phyloP scores from a whole-genome alignment of 2,113 vertebrate genomes.

The Myiagra hebetior region DNA sequence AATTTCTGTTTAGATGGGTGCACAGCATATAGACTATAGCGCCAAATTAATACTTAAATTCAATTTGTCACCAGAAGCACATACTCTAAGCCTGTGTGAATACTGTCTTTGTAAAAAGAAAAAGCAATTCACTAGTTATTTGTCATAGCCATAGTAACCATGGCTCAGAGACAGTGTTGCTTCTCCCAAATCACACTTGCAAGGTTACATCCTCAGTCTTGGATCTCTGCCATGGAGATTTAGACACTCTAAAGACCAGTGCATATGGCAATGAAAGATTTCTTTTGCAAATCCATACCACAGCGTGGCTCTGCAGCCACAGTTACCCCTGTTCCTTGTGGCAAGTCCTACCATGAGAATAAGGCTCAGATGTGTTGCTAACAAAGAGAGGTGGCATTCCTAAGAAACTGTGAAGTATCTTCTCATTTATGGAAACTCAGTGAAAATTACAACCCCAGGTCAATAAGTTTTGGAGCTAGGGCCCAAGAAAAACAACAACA shows the following conservation, averaged over 20 bases:
- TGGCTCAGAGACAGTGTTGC: background rate
- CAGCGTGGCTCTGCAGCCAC: rapidly evolving
- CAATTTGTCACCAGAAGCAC: background rate
- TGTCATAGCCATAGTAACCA: background rate
- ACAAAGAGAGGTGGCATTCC: background rate
- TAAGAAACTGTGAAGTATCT: background rate
- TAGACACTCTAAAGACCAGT: background rate
- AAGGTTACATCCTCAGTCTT: background rate
- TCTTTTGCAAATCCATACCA: background rate
- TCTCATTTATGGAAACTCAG: background rate
- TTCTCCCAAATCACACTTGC: background rate
- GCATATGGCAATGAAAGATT: background rate
- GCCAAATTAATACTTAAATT: background rate
- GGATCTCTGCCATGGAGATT: background rate
- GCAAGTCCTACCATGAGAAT: background rate
- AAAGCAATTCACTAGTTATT: background rate
- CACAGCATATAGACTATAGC: background rate
- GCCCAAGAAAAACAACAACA: background rate
- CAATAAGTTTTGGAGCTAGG: background rate
- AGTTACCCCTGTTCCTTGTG: background rate
- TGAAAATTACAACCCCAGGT: background rate
- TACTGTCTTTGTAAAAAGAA: background rate
- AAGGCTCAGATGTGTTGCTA: background rate
- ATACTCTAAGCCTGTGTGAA: background rate
- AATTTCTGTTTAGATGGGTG: background rate